A percentile compares a stretch with the other conserved stretches of the same genome.
These are phyloP conservation scores for Thysanoteuthis rhombus DNA, from an alignment of 2,888 invertebrate species.

Conservation along the genomic window DNA sequence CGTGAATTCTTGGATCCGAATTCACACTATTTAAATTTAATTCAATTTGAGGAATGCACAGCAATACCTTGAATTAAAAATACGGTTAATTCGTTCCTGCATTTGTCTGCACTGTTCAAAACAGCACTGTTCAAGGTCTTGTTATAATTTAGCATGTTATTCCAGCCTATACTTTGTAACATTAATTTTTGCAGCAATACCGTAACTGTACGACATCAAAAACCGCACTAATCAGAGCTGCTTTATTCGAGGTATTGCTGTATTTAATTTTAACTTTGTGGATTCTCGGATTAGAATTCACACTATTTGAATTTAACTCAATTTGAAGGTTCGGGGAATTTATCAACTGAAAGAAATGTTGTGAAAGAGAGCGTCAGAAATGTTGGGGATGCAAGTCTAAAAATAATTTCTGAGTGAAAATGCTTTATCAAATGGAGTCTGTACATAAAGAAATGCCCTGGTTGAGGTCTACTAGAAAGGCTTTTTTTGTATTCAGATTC, in stretches of 20 bases:
- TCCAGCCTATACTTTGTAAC: no score
- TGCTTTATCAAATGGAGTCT: not conserved
- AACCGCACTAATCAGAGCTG: no score
- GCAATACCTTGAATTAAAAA: no score
- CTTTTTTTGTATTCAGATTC: no score
- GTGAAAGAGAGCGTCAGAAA: not conserved
- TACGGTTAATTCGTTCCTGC: no score
- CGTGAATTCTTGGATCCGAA: not conserved
- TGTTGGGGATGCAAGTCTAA: not conserved
- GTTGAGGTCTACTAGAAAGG: no score
- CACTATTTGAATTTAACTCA: not conserved
- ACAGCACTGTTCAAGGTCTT: no score
- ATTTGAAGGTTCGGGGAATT: not conserved
- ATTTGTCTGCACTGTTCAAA: no score
- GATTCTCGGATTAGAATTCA: not conserved
- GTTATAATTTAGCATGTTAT: no score
- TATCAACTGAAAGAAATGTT: not conserved
- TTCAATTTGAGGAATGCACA: not conserved
- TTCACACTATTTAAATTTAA: not conserved
- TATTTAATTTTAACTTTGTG: not conserved
- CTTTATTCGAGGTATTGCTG: no score
- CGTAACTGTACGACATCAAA: no score
- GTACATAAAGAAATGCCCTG: not conserved
- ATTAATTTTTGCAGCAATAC: no score
- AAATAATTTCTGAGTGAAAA: not conserved